Conservation (phyloP, 2,888 invertebrate species). For the Xestia xanthographa region DNA sequence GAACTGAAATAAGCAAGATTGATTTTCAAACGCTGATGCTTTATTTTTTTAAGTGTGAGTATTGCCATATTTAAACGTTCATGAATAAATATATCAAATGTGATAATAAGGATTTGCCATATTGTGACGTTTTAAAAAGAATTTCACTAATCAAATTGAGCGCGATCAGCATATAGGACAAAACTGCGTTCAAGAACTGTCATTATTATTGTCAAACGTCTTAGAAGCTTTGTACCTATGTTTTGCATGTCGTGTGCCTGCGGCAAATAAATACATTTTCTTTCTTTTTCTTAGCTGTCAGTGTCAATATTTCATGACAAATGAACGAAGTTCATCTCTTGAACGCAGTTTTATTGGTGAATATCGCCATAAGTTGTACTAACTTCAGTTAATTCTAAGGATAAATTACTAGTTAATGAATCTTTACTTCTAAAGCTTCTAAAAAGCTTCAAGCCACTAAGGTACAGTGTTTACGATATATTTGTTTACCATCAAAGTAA, state of each 20-base stretch:
- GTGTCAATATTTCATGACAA: not conserved
- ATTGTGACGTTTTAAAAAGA: not conserved
- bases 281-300: no score
- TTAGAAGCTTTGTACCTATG: no score
- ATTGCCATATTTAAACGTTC: not conserved
- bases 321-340: not conserved
- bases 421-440: not conserved
- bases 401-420: conserved; percentile 1
- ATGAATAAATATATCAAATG: no score
- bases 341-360: not conserved
- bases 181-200: not conserved
- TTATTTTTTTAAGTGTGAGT: not conserved
- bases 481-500: conserved; percentile 37
- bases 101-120: no score
- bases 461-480: conserved; percentile 33
- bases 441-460: conserved; percentile 1
- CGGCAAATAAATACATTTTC: no score
- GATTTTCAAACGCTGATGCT: not conserved
- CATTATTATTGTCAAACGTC: no score
- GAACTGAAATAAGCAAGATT: not conserved
- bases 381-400: not conserved
- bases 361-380: not conserved
- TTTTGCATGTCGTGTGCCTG: no score
- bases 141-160: not conserved
- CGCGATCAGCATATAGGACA: not conserved